Evolutionary conservation across 1,140 invertebrate genomes (phyloP), one percentile per base, ranked within the genome.

Genomic region (Ladona fulva): DNA sequence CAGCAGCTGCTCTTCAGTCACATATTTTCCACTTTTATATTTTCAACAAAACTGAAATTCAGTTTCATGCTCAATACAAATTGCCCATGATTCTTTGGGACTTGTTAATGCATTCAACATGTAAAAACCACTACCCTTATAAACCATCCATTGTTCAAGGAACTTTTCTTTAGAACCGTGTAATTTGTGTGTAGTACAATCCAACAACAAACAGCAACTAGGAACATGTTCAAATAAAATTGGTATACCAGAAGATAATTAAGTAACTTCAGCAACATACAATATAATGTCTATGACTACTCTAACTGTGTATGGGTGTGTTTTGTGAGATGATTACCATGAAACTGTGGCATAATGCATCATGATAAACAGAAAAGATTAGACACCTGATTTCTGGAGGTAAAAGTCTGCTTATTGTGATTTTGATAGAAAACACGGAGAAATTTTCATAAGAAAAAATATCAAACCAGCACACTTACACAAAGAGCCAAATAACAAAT

Each of bases 131-230:
- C 3, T 19, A 66, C 52, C n/a, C 52, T 19, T 19, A 66, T 66
- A 22, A 66, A 66, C 14, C 52, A 66, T 22, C 52, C 52, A 66
- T 22, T 66, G 52, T 66, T 22, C 52, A 66, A 66, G 52, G 52
- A 66, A 66, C 52, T 66, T 66, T 66, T 66, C 52, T 66, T 66
- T 66, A 66, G 52, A 66, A 66, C 52, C 52, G 52, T 66, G 52
- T 66, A 66, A 66, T 66, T 66, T 66, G 14, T 66, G 52, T 66
- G 52, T 66, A 19, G 14, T 66, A 66, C 52, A 66, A 66, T 66
- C 52, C 52, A 66, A 66, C 52, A 66, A 66, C 52, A 66, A 66
- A 66, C 52, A 66, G 52, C 52, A 19, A 6, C 52, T 66, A 66
- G 52, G 52, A 66, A 66, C 52, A 66, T 66, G n/a, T 22, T 3